phyloP scores from a whole-genome alignment of 2,113 vertebrate species.

The Stegastes partitus region DNA sequence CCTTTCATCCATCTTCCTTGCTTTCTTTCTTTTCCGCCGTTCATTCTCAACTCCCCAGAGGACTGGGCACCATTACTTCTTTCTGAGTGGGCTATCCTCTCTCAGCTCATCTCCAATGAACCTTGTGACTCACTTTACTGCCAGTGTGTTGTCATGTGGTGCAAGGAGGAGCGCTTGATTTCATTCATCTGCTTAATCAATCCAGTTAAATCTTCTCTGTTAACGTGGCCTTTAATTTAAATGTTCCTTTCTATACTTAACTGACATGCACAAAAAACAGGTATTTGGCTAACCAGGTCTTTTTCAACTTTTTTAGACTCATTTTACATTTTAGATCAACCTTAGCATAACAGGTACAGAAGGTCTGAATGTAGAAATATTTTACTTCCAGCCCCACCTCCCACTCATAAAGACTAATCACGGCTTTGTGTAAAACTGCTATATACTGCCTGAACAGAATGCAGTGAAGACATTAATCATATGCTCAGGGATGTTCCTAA shows the following conservation, averaged over 20 bases:
- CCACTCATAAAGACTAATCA: conserved; percentile 47
- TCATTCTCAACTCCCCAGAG: background rate
- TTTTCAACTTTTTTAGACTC: background rate
- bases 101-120: conserved; percentile 21
- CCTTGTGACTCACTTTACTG: conserved; percentile 3
- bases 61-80: conserved; percentile 31
- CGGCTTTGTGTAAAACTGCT: conserved; percentile 23
- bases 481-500: conserved; percentile 54
- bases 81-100: conserved; percentile 9
- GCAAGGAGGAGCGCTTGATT: background rate
- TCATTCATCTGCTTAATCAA: too few relatives aligned
- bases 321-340: background rate
- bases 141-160: background rate
- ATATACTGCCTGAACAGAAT: conserved; percentile 24
- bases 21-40: conserved; percentile 1
- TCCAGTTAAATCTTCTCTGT: too few relatives aligned
- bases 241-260: too few relatives aligned
- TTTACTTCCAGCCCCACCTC: conserved; percentile 6
- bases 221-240: too few relatives aligned
- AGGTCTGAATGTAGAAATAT: conserved; percentile 4
- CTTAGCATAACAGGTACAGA: background rate
- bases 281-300: background rate
- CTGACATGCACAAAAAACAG: too few relatives aligned
- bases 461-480: conserved; percentile 63
- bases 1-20: conserved; percentile 22